These are phyloP conservation scores for Atherinosoma microstoma DNA, from an alignment of 2,797 vertebrate species.

Conservation along the genomic window DNA sequence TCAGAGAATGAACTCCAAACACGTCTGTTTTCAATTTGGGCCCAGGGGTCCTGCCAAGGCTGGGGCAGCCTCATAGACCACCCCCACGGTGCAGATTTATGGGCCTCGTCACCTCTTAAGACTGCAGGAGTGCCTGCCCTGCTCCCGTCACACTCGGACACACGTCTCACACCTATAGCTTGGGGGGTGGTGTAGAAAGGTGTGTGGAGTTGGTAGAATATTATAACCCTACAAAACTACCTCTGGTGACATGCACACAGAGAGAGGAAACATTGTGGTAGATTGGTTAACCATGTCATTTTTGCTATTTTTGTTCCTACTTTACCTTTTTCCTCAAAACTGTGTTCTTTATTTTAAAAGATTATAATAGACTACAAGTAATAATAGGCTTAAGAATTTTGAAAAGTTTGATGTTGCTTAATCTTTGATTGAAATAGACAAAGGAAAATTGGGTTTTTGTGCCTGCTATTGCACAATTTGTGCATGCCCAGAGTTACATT, in stretches of 20 bases:
- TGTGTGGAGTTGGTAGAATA: conserved; percentile 6
- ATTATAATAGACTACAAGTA: not conserved
- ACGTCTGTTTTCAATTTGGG: conserved; percentile 92
- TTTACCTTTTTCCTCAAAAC: conserved; percentile 7
- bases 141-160: conserved; percentile 48
- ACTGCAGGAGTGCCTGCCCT: conserved; percentile 55
- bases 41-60: conserved; percentile 86
- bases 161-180: conserved; percentile 54
- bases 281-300: not conserved
- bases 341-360: not conserved
- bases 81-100: conserved; percentile 84
- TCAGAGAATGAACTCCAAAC: conserved; percentile 89
- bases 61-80: conserved; percentile 88
- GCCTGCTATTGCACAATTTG: conserved; percentile 30
- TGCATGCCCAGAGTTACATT: conserved; percentile 20
- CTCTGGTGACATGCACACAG: not conserved
- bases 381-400: not conserved
- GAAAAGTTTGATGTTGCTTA: not conserved
- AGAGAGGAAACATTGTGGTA: not conserved
- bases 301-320: not conserved
- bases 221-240: conserved; percentile 21
- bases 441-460: not conserved
- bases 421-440: no score
- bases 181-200: conserved; percentile 16
- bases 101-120: conserved; percentile 84